These are phyloP conservation scores for Cherax quadricarinatus DNA, from an alignment of 1,140 invertebrate genomes.

Conservation along the genomic window DNA sequence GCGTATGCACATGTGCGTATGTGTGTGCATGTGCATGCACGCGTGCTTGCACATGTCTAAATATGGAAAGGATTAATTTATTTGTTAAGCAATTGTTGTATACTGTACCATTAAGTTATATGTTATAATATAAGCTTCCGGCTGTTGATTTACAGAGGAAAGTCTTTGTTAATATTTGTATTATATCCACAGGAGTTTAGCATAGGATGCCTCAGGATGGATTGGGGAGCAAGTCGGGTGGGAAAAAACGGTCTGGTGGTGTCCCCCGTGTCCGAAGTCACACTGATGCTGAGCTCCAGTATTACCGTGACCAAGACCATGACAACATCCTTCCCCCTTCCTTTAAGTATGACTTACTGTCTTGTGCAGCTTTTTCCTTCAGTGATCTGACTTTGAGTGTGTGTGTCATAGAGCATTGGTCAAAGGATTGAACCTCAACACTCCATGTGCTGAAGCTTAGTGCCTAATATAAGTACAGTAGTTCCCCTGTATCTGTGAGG, in stretches of 20 bases:
- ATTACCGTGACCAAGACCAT: constrained; percentile 60
- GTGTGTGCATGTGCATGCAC: too few species aligned
- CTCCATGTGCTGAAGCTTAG: too few species aligned
- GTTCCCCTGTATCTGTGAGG: too few species aligned
- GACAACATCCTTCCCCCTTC: constrained; percentile 43
- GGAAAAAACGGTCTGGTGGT: constrained; percentile 57
- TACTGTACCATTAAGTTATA: too few species aligned
- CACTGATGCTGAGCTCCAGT: constrained; percentile 66
- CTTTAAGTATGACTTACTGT: constrained; percentile 26
- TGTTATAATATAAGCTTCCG: too few species aligned
- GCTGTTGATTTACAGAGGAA: too few species aligned
- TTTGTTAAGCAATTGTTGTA: too few species aligned
- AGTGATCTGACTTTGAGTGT: neutral
- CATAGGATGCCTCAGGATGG: constrained; percentile 62
- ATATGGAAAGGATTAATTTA: too few species aligned
- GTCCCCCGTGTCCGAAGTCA: constrained; percentile 59
- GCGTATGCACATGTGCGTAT: too few species aligned
- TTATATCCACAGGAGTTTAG: constrained; percentile 1
- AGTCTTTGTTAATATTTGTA: neutral
- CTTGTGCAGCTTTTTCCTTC: neutral
- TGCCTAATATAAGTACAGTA: too few species aligned
- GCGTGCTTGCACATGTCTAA: too few species aligned
- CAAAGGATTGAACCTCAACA: too few species aligned
- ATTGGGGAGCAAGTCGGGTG: constrained; percentile 54
- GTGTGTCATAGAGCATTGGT: neutral